These are phyloP conservation scores for Eilema griseolum DNA, from an alignment of 2,888 invertebrate species.

Conservation along the genomic window DNA sequence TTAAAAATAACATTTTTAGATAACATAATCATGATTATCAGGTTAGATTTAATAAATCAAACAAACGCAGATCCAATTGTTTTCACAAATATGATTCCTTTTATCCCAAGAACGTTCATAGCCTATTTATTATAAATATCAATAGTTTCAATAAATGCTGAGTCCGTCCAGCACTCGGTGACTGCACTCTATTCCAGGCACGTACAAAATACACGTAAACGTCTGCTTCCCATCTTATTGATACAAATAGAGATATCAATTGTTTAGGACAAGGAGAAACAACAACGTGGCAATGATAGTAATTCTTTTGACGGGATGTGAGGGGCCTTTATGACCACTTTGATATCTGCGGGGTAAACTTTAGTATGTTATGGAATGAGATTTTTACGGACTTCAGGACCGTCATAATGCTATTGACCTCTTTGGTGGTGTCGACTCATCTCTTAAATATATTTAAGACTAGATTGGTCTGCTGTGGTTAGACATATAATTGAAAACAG, in stretches of 20 bases:
- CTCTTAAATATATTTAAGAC: conserved; percentile 51
- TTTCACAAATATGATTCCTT: conserved; percentile 33
- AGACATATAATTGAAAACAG: conserved; percentile 37
- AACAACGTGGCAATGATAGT: conserved; percentile 77
- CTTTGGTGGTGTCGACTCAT: conserved; percentile 55
- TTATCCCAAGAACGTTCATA: conserved; percentile 39
- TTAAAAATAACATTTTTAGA: neutral
- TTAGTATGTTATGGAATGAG: conserved; percentile 65
- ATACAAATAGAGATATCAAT: conserved; percentile 87
- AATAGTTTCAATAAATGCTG: conserved; percentile 73
- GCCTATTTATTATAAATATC: conserved; percentile 56
- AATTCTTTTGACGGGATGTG: conserved; percentile 69
- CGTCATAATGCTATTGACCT: conserved; percentile 67
- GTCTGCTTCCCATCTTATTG: conserved; percentile 83
- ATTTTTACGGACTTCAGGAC: conserved; percentile 67
- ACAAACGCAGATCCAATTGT: neutral
- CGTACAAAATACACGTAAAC: conserved; percentile 83
- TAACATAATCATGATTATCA: neutral
- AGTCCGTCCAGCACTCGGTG: conserved; percentile 57
- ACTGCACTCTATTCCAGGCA: conserved; percentile 74
- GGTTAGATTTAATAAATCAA: no score
- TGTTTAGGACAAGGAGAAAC: conserved; percentile 83
- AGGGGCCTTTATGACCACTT: conserved; percentile 67
- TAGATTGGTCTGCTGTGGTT: conserved; percentile 38
- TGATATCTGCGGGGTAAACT: conserved; percentile 66